Evolutionary conservation across 2,888 invertebrate genomes (phyloP), one percentile per base, ranked within the genome.

Genomic region (Nasonovia ribisnigri): DNA sequence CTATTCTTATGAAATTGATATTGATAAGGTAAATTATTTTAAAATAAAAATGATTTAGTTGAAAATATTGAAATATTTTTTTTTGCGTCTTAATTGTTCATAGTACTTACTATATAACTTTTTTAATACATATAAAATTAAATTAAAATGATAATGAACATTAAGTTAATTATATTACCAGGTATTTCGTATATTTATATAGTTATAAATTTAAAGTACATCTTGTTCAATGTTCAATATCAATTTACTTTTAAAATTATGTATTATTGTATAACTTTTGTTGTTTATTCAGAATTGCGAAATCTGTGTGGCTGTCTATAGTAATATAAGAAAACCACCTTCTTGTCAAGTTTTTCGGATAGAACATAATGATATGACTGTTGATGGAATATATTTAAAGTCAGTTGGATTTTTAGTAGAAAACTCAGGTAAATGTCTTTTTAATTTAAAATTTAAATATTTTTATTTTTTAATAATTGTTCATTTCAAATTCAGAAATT

Each of bases 1-100:
- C 1, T 98, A 97, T 96, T 99, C 99, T 16, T 98, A 99, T 96
- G 97, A 97, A 48, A 97, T 98, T 0, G 97, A 98, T 95, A 97
- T 98, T 95, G 97, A 98, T 95, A 97, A 97, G 96, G 98, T 98
- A 95, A 95, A 95, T 26, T 46, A 36, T 84, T 89, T 11, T 6
- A 89, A 89, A 48, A 46, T 11, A 46, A 46, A 46, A 46, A 46
- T 46, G 46, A 46, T 46, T 46, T 10, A 46, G 46, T 46, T 46
- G 11, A 46, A 46, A 46, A 42, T n/a, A n/a, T 42, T 57, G 13
- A n/a, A 36, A 77, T 77, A n/a, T 20, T 77, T n/a, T 36, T 36
- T 67, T 54, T 20, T 54, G 5, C 24, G 54, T 54, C 54, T 54
- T 29, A 24, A 54, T 54, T 54, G 8, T 57, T 57, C 26, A 57